Percentiles rank a stretch among this genome's conserved stretches.
Conservation (phyloP, 1,140 invertebrate species). For the Saxidomus purpurata region DNA sequence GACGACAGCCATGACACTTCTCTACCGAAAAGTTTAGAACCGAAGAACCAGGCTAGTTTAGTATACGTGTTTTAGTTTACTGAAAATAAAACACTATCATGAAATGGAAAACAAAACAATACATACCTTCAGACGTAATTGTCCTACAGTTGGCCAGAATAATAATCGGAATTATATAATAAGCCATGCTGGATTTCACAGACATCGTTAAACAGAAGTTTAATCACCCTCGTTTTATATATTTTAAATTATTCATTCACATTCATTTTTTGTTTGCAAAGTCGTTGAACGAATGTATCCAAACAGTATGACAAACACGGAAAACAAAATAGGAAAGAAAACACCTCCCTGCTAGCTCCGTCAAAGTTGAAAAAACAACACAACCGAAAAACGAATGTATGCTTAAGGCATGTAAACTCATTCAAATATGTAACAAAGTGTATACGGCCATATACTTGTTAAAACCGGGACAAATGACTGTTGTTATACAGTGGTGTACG, state of each 20-base stretch:
- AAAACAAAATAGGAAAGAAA: not conserved
- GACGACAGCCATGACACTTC: not conserved
- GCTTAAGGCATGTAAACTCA: constrained; percentile 24
- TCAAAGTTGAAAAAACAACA: not conserved
- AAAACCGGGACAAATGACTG: constrained; percentile 30
- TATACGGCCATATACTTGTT: not conserved
- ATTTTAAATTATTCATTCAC: not conserved
- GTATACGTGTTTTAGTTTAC: not conserved
- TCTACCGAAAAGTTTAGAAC: not conserved
- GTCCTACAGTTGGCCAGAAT: not conserved
- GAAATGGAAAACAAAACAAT: not conserved
- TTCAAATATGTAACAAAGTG: constrained; percentile 19
- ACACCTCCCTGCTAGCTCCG: constrained; percentile 4
- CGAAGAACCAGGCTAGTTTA: not conserved
- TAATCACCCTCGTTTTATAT: not conserved
- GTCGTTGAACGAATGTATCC: not conserved
- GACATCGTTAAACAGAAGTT: not conserved
- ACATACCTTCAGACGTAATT: not conserved
- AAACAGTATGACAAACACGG: not conserved
- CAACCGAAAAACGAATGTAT: not conserved
- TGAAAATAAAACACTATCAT: not conserved
- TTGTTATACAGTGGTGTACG: not conserved
- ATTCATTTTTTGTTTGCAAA: not conserved
- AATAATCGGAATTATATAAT: not conserved
- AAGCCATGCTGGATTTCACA: not conserved